Conservation (phyloP, 2,888 invertebrate species). For the Pyrrhosoma nymphula region DNA sequence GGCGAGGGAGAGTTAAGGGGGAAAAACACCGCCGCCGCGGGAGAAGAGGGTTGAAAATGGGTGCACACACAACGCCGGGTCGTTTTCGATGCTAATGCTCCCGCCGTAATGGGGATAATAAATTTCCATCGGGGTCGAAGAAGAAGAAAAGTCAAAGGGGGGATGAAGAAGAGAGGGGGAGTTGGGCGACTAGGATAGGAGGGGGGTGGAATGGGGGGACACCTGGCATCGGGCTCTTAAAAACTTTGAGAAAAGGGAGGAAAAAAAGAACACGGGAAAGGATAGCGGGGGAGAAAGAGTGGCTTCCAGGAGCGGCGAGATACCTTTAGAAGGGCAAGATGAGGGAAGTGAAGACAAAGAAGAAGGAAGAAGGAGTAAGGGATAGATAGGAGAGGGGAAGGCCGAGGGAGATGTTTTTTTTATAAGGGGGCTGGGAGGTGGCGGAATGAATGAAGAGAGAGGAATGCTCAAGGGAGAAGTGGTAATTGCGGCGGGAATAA, state of each 20-base stretch:
- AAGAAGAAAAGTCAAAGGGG: slow-evolving; percentile 47
- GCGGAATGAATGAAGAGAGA: background rate
- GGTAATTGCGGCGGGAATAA: background rate
- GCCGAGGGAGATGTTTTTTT: too few relatives aligned
- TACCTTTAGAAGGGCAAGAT: too few relatives aligned
- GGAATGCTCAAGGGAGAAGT: background rate
- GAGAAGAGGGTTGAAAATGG: slow-evolving; percentile 31
- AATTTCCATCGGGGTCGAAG: slow-evolving; percentile 61
- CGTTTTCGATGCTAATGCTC: slow-evolving; percentile 59
- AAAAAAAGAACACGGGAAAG: background rate
- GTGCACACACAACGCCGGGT: slow-evolving; percentile 47
- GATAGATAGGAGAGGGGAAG: too few relatives aligned
- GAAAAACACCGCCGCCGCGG: slow-evolving; percentile 12
- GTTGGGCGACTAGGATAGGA: too few relatives aligned
- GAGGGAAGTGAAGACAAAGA: background rate
- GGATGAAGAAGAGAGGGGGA: background rate
- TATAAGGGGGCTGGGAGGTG: background rate
- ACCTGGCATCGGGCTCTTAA: background rate
- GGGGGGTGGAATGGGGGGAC: background rate
- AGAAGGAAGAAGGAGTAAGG: background rate
- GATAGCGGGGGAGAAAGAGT: background rate
- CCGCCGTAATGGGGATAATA: slow-evolving; percentile 62
- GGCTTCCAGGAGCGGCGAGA: background rate
- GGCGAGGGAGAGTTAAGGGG: too few relatives aligned
- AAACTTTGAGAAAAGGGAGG: background rate